Evolutionary conservation across 92 coral and sea anemone genomes (phyloP), one percentile per base, ranked within the genome.

Genomic region (Parazoanthus atlanticus): DNA sequence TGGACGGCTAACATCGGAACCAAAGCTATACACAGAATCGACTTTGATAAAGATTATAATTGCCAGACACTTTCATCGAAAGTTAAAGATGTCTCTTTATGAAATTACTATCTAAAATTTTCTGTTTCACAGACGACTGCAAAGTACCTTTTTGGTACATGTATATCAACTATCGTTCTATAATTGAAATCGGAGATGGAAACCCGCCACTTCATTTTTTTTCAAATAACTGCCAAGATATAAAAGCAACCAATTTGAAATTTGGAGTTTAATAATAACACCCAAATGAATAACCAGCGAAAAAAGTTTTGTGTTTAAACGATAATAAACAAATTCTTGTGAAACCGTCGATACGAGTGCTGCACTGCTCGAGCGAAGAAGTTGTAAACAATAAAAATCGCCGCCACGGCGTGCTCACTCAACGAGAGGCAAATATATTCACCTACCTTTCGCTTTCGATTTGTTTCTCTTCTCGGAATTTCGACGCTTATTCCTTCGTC

Each of bases 401-500:
- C 76, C 67, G 78, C 38, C 30, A 28, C 77, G 28, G 49, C 54
- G 72, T 33, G 71, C 73, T 56, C n/a, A 13, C 46, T 81, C 52
- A 30, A 52, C 25, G 31, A 80, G n/a, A 54, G 54, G 23, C 49
- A 46, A 47, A 26, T 66, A 13, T 78, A 49, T 82, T n/a, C 38
- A 13, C 84, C 30, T 31, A 95, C 98, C 98, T 95, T 95, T 92
- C 98, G 88, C 80, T 95, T 95, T 47, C 98, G 91, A 8, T 93
- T 89, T 33, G 91, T 84, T 34, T 95, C 98, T 80, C 89, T 92
- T 79, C 93, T 92, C 21, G 91, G 93, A 71, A 93, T 90, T 76
- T 95, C 98, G 6, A 93, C 87, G 88, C 80, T 94, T 65, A 95
- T 92, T 80, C 98, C 98, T 87, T 95, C 98, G 82, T 95, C 98